Conservation (phyloP, 2,113 vertebrate species). For the Phoxinus phoxinus region DNA sequence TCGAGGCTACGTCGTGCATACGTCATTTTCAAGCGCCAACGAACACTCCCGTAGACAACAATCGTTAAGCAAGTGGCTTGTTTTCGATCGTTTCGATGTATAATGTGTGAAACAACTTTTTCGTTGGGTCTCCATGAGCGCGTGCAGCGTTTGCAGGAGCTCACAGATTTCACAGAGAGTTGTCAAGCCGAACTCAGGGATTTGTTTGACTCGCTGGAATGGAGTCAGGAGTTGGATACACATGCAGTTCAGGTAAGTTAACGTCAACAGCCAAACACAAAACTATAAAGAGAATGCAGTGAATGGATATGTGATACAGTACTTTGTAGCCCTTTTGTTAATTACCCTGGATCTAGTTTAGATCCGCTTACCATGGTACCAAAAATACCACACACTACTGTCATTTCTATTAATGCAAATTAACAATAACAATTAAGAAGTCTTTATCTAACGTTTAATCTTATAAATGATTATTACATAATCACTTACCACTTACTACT, state of each 20-base stretch:
- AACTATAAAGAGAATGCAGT: neutral
- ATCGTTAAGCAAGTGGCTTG: neutral
- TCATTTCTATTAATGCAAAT: neutral
- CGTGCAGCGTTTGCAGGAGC: conserved; percentile 62
- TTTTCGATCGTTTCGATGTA: neutral
- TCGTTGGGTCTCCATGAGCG: conserved; percentile 54
- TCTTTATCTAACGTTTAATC: neutral
- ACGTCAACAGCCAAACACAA: neutral
- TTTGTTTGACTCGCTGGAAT: conserved; percentile 69
- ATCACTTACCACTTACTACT: neutral
- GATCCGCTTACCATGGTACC: neutral
- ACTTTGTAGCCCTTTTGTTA: neutral
- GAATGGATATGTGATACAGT: neutral
- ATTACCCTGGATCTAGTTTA: neutral
- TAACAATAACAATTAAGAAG: neutral
- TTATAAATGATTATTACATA: neutral
- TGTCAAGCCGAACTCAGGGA: conserved; percentile 68
- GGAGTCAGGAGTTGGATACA: conserved; percentile 61
- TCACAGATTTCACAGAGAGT: conserved; percentile 72
- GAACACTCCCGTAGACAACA: too few relatives aligned
- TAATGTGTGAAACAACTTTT: conserved; percentile 46
- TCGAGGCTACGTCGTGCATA: neutral
- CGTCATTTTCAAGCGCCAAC: conserved; percentile 1
- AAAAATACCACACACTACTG: too few relatives aligned
- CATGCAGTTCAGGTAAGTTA: conserved; percentile 45